Conservation (phyloP, 2,797 vertebrate species). For the Acanthiza pusilla region DNA sequence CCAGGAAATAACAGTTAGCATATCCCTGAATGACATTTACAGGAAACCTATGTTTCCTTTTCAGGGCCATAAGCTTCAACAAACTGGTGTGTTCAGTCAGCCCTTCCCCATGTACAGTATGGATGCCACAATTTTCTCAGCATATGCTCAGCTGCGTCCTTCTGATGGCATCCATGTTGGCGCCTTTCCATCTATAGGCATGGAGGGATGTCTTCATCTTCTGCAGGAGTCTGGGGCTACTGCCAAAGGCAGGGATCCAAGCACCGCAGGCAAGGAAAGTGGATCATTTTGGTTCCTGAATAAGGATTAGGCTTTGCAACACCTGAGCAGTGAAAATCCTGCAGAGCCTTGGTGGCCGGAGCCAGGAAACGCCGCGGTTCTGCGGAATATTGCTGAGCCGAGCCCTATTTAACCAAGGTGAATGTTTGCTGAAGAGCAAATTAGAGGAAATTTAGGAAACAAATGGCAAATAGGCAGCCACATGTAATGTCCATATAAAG, state of each 20-base stretch:
- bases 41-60: conserved; percentile 66
- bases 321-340: conserved; percentile 76
- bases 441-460: conserved; percentile 34
- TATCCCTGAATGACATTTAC: conserved; percentile 69
- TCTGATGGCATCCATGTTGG: conserved; percentile 70
- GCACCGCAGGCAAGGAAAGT: conserved; percentile 66
- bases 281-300: conserved; percentile 71
- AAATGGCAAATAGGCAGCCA: conserved; percentile 12
- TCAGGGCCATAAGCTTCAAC: conserved; percentile 65
- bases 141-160: conserved; percentile 69
- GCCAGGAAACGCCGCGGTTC: conserved; percentile 52
- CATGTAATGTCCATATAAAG: not conserved
- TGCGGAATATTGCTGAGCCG: conserved; percentile 28
- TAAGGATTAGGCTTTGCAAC: conserved; percentile 64
- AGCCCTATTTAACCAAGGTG: conserved; percentile 50
- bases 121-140: conserved; percentile 74
- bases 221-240: conserved; percentile 72
- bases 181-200: conserved; percentile 68
- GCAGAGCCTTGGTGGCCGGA: conserved; percentile 32
- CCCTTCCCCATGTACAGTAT: conserved; percentile 57
- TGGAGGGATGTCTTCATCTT: conserved; percentile 75
- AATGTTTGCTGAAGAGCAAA: conserved; percentile 36
- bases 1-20: conserved; percentile 66
- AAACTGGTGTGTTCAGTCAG: conserved; percentile 59
- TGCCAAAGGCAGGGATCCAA: conserved; percentile 76